phyloP scores from a whole-genome alignment of 2,888 invertebrate species.

The Drosophila conformis region DNA sequence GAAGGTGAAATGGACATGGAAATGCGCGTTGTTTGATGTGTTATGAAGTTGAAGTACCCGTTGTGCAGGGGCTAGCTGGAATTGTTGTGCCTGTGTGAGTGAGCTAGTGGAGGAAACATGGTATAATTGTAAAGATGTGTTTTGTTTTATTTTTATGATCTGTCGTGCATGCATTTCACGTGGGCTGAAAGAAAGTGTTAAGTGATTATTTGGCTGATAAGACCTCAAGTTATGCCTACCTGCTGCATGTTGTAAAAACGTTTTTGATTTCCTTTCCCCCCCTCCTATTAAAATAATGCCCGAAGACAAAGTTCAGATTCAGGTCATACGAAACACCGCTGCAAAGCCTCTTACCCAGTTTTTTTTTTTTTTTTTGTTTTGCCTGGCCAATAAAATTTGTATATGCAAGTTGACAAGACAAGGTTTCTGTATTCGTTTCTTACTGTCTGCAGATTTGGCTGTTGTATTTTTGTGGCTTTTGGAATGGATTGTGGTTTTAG shows the following conservation, averaged over 20 bases:
- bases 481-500: conserved; percentile 56
- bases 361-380: conserved; percentile 22
- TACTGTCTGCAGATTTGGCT: conserved; percentile 30
- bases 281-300: conserved; percentile 9
- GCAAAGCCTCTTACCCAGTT: conserved; percentile 36
- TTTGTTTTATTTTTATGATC: conserved; percentile 35
- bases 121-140: conserved; percentile 12
- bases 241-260: conserved; percentile 28
- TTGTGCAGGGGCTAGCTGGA: conserved; percentile 33
- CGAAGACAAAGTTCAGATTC: conserved; percentile 44
- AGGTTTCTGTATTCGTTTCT: conserved; percentile 42
- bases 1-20: conserved; percentile 10
- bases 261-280: conserved; percentile 19
- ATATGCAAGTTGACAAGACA: conserved; percentile 60
- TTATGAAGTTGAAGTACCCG: conserved; percentile 50
- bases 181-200: conserved; percentile 48
- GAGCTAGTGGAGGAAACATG: conserved; percentile 11
- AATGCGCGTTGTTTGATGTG: conserved; percentile 35
- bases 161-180: conserved; percentile 33
- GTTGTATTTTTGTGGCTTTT: conserved; percentile 17
- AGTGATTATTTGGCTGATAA: conserved; percentile 55
- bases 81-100: conserved; percentile 13
- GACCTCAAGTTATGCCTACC: conserved; percentile 43
- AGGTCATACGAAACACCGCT: conserved; percentile 55
- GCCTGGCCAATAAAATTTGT: conserved; percentile 49